These are phyloP conservation scores for Periophthalmodon schlosseri DNA, from an alignment of 2,113 vertebrate species.

Conservation along the genomic window DNA sequence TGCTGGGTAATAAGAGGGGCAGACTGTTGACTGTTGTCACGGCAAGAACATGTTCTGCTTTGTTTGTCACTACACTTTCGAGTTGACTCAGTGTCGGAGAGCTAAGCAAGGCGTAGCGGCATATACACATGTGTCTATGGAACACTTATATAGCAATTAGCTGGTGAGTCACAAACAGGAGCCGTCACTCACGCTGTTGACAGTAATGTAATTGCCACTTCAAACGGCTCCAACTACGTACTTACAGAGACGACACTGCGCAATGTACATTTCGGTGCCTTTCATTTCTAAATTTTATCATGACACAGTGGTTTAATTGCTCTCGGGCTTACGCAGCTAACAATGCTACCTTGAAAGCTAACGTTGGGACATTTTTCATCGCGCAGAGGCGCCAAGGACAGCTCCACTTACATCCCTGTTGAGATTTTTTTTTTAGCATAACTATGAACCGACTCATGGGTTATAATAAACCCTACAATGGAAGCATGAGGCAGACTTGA, in stretches of 20 bases:
- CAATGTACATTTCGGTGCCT: not conserved
- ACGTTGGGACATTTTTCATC: not conserved
- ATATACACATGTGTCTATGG: conserved; percentile 25
- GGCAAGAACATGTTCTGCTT: not conserved
- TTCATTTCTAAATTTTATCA: not conserved
- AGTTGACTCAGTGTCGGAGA: conserved; percentile 15
- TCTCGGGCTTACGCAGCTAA: not conserved
- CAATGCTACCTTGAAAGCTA: not conserved
- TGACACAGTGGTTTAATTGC: not conserved
- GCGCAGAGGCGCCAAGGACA: not conserved
- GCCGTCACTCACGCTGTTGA: conserved; percentile 28
- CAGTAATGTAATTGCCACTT: conserved; percentile 44
- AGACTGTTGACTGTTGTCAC: conserved; percentile 38
- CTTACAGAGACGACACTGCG: conserved; percentile 5
- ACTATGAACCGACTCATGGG: no score
- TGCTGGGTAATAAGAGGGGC: conserved; percentile 52
- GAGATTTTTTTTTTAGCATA: no score
- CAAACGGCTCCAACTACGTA: conserved; percentile 33
- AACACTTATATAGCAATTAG: conserved; percentile 51
- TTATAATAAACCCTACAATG: no score
- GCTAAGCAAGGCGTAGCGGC: conserved; percentile 22
- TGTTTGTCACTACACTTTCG: conserved; percentile 3
- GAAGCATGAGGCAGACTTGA: no score
- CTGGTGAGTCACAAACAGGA: conserved; percentile 45
- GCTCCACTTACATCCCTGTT: not conserved